Conservation (phyloP, 2,888 invertebrate species). For the Dorcus hopei region DNA sequence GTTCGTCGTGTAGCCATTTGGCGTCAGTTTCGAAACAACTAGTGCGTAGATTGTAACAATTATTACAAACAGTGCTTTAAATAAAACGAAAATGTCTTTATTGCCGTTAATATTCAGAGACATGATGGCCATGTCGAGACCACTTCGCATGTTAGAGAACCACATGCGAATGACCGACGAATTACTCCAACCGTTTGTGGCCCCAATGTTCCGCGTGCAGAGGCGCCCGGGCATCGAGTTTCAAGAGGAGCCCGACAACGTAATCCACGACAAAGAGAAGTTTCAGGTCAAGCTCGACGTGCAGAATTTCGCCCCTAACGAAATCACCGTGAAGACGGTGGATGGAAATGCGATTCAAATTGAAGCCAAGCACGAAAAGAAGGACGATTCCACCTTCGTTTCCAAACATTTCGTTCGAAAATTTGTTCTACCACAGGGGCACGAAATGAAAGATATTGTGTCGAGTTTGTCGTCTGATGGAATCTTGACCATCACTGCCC, state of each 20-base stretch:
- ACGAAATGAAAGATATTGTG: constrained; percentile 68
- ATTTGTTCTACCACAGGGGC: constrained; percentile 72
- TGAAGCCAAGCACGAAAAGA: constrained; percentile 24
- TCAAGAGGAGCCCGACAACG: constrained; percentile 8
- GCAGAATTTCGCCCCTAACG: constrained; percentile 21
- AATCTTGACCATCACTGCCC: constrained; percentile 66
- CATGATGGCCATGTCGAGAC: constrained; percentile 17
- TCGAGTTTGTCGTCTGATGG: constrained; percentile 77
- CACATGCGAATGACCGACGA: constrained; percentile 19
- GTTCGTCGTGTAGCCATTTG: background rate
- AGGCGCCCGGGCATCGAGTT: background rate
- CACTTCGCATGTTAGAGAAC: constrained; percentile 18
- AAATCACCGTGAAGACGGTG: constrained; percentile 23
- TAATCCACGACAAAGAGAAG: constrained; percentile 16
- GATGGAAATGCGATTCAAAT: constrained; percentile 19
- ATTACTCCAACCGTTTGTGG: constrained; percentile 11
- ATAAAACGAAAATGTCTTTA: constrained; percentile 14
- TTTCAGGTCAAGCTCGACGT: constrained; percentile 22
- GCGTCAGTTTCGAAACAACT: background rate
- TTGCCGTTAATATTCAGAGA: constrained; percentile 17
- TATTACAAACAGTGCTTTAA: background rate
- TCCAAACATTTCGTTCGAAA: constrained; percentile 73
- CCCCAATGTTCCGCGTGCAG: background rate
- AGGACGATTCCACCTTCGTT: constrained; percentile 50
- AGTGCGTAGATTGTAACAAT: too few species aligned